phyloP scores from a whole-genome alignment of 2,113 vertebrate genomes.

The Halcyon senegalensis region DNA sequence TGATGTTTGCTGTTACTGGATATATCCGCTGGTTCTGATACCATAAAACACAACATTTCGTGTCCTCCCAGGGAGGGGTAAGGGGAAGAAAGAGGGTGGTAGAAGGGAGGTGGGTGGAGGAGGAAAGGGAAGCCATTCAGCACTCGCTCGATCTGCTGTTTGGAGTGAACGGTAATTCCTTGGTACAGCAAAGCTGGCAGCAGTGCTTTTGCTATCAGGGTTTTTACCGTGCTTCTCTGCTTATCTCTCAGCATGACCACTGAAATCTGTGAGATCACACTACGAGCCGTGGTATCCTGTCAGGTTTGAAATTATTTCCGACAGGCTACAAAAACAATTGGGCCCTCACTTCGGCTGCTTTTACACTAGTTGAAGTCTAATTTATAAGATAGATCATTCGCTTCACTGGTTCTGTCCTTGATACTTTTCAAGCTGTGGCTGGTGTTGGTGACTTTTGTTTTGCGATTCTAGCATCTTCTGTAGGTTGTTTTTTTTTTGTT shows the following conservation, averaged over 20 bases:
- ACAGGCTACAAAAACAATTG: constrained; percentile 73
- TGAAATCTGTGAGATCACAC: constrained; percentile 63
- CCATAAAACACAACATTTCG: constrained; percentile 16
- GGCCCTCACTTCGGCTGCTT: constrained; percentile 63
- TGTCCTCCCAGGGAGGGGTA: background rate
- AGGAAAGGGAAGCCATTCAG: background rate
- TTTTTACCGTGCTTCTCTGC: constrained; percentile 21
- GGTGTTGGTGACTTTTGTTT: constrained; percentile 51
- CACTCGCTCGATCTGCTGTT: background rate
- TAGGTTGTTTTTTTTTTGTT: background rate
- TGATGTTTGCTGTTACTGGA: constrained; percentile 63
- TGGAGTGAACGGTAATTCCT: constrained; percentile 49
- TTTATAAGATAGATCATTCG: constrained; percentile 74
- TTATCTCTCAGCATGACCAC: constrained; percentile 56
- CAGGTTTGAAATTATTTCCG: constrained; percentile 72
- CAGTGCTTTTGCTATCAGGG: constrained; percentile 13
- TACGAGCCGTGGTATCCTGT: constrained; percentile 23
- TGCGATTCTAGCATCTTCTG: background rate
- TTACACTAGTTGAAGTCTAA: constrained; percentile 75
- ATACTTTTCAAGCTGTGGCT: constrained; percentile 37
- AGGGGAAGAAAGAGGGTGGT: background rate
- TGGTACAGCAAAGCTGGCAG: constrained; percentile 34
- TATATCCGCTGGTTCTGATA: constrained; percentile 61
- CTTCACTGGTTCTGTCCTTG: constrained; percentile 59
- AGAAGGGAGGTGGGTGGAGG: background rate